phyloP scores from a whole-genome alignment of 2,797 vertebrate genomes.

The Lithobates pipiens region DNA sequence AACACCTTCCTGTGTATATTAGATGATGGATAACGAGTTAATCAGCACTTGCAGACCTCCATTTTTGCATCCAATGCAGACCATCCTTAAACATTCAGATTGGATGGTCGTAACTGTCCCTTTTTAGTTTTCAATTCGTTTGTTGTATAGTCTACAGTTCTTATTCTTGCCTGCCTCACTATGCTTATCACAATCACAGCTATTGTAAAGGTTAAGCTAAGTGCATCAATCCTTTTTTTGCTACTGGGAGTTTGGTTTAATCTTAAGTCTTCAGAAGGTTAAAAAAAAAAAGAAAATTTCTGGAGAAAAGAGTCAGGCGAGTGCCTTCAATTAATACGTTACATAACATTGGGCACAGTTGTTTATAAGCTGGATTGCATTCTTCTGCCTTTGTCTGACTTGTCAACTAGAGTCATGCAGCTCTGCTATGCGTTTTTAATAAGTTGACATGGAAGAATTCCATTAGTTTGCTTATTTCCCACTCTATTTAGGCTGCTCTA shows the following conservation, averaged over 20 bases:
- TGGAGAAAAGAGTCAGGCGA: neutral
- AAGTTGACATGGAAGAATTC: neutral
- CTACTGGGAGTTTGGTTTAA: neutral
- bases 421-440: neutral
- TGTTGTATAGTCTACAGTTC: neutral
- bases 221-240: neutral
- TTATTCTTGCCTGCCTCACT: neutral
- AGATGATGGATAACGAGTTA: neutral
- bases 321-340: slow-evolving; percentile 29
- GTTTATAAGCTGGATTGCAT: neutral
- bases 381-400: neutral
- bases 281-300: neutral
- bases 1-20: neutral
- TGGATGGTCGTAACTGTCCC: too few relatives aligned
- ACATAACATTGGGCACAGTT: neutral
- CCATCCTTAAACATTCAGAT: too few relatives aligned
- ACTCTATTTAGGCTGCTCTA: slow-evolving; percentile 22
- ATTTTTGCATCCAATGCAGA: neutral
- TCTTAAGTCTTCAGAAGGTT: neutral
- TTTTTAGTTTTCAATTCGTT: too few relatives aligned
- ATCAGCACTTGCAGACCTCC: neutral
- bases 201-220: neutral
- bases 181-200: neutral
- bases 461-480: slow-evolving; percentile 23
- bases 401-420: neutral